Evolutionary conservation across 2,113 vertebrate species (phyloP), one percentile per base, ranked within the genome.

Genomic region (Laticauda laticaudata): DNA sequence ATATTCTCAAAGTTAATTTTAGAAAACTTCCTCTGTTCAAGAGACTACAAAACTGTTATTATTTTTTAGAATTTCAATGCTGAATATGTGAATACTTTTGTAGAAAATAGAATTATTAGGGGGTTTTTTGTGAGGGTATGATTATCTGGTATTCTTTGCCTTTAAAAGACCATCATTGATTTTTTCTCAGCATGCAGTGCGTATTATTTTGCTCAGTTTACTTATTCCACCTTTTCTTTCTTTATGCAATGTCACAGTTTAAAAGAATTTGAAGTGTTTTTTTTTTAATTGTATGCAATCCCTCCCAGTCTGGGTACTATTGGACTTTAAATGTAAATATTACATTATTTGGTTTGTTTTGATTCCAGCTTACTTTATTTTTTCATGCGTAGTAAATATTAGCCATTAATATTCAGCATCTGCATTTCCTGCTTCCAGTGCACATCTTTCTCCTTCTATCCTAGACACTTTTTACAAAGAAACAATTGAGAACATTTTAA

Each of bases 1-100:
- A 91, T 92, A 90, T 92, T 94, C 85, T 95, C 94, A 48, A 34
- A 43, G 53, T 21, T 92, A 88, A 81, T 54, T 93, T n/a, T 24
- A 90, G 93, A 15, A 26, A 43, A 55, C 24, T 94, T 93, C 94
- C 87, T 57, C 34, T 86, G 26, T 92, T 59, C 75, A 86, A 89
- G 55, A 95, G 56, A 29, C 94, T 69, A 92, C 29, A 5, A 18
- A 92, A 61, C 18, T 95, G 85, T 88, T 91, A 93, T 93, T 92
- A 59, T n/a, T 53, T 53, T 51, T 29, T 45, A 39, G 21, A 26
- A 89, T 55, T 88, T 55, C 59, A 55, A 2, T 75, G 34, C 29
- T 85, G 81, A 53, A 92, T 29, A 5, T 21, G 75, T 57, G 64
- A 88, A 75, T 88, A 14, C 23, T 75, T 45, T 92, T 43, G 34